These are phyloP conservation scores for Epirrhoe tristata DNA, from an alignment of 2,888 invertebrate species.

Conservation along the genomic window DNA sequence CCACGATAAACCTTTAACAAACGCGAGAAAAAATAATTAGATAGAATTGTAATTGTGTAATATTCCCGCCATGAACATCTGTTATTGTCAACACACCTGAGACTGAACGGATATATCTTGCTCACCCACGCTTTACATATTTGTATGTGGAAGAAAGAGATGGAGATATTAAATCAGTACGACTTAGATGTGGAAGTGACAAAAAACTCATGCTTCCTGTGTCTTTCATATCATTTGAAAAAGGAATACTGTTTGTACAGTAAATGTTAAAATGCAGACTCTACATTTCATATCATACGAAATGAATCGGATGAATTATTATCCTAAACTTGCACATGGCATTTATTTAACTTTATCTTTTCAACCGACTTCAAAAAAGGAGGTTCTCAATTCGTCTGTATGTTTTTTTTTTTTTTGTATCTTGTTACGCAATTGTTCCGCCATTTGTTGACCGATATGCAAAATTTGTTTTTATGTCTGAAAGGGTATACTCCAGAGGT, in stretches of 20 bases:
- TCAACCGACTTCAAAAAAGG: too few species aligned
- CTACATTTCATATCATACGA: background rate
- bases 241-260: conserved; percentile 75
- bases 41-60: conserved; percentile 83
- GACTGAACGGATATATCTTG: conserved; percentile 54
- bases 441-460: too few species aligned
- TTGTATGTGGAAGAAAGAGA: conserved; percentile 53
- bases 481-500: too few species aligned
- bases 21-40: conserved; percentile 81
- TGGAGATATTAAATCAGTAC: conserved; percentile 56
- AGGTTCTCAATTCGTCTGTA: too few species aligned
- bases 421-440: too few species aligned
- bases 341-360: too few species aligned
- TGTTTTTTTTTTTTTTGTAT: too few species aligned
- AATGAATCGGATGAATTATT: background rate
- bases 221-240: conserved; percentile 85
- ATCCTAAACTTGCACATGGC: too few species aligned
- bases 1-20: conserved; percentile 71
- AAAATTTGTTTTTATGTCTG: too few species aligned
- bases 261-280: conserved; percentile 54
- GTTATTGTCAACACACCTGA: conserved; percentile 85
- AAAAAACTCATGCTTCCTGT: conserved; percentile 84
- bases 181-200: conserved; percentile 80
- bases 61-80: conserved; percentile 79
- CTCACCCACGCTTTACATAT: conserved; percentile 49